These are phyloP conservation scores for Epinephelus malabaricus DNA, from an alignment of 2,797 vertebrate species.

Conservation along the genomic window DNA sequence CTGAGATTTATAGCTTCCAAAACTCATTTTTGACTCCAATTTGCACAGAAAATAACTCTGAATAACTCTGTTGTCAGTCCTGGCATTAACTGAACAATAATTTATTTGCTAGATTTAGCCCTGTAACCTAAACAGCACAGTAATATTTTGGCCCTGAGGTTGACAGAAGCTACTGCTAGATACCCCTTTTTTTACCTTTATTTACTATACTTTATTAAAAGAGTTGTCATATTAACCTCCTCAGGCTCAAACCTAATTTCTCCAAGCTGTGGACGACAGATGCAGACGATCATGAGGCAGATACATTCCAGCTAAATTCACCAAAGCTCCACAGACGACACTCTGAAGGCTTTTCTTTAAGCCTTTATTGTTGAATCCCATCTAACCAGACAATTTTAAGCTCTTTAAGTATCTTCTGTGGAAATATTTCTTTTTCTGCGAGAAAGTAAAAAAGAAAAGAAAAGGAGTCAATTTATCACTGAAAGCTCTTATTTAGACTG, in stretches of 20 bases:
- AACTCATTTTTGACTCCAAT: neutral
- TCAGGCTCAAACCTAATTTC: neutral
- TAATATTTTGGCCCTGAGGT: too few species aligned
- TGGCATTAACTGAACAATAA: too few species aligned
- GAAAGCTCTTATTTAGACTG: conserved; percentile 21
- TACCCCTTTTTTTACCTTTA: too few species aligned
- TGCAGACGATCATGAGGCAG: neutral
- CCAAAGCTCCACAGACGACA: neutral
- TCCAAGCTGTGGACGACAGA: conserved; percentile 8
- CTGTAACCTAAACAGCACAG: too few species aligned
- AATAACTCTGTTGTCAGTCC: too few species aligned
- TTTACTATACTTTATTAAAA: too few species aligned
- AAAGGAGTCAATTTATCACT: conserved; percentile 26
- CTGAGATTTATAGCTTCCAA: too few species aligned
- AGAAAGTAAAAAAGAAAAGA: neutral
- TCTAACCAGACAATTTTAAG: neutral
- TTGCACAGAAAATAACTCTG: too few species aligned
- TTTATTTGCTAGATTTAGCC: too few species aligned
- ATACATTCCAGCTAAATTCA: neutral
- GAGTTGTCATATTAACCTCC: neutral
- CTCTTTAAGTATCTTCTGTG: neutral
- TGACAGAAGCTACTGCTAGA: too few species aligned
- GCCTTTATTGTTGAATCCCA: neutral
- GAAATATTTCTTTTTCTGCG: neutral
- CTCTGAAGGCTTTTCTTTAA: neutral